These are phyloP conservation scores for Halcyon leucocephala DNA, from an alignment of 2,797 vertebrate genomes.

Conservation along the genomic window DNA sequence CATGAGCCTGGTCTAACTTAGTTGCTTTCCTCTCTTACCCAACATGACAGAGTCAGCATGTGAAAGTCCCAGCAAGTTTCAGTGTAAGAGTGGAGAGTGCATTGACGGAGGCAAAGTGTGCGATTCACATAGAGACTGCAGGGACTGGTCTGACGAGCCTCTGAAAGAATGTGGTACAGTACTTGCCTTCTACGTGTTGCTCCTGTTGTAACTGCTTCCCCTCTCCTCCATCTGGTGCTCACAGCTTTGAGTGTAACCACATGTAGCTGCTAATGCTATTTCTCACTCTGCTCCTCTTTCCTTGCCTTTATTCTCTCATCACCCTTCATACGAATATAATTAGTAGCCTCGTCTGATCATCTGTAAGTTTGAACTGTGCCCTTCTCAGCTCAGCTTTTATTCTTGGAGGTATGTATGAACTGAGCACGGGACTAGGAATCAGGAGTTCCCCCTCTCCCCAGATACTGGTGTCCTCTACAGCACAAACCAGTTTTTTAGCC, in stretches of 20 bases:
- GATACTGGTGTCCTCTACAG: neutral
- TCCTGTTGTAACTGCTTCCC: conserved; percentile 66
- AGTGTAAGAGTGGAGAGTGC: conserved; percentile 96
- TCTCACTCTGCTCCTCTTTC: conserved; percentile 51
- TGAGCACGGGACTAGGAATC: neutral
- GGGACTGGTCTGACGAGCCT: conserved; percentile 97
- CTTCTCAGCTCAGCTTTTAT: conserved; percentile 39
- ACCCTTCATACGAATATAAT: conserved; percentile 43
- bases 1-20: conserved; percentile 61
- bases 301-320: conserved; percentile 59
- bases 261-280: conserved; percentile 66
- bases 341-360: conserved; percentile 47
- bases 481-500: neutral
- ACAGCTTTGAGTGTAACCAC: conserved; percentile 64
- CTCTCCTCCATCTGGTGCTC: conserved; percentile 59
- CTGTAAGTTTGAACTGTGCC: conserved; percentile 55
- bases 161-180: conserved; percentile 94
- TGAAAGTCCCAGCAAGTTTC: conserved; percentile 90
- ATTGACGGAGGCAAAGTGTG: conserved; percentile 95
- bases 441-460: conserved; percentile 22
- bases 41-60: conserved; percentile 88
- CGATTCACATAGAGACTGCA: conserved; percentile 93
- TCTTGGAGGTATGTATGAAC: conserved; percentile 24
- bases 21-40: conserved; percentile 75
- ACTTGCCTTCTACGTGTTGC: conserved; percentile 70